A percentile compares a stretch with the other conserved stretches of the same genome.
Evolutionary conservation across 2,888 invertebrate genomes (phyloP).

Genomic region (Ptilodon capucinus): DNA sequence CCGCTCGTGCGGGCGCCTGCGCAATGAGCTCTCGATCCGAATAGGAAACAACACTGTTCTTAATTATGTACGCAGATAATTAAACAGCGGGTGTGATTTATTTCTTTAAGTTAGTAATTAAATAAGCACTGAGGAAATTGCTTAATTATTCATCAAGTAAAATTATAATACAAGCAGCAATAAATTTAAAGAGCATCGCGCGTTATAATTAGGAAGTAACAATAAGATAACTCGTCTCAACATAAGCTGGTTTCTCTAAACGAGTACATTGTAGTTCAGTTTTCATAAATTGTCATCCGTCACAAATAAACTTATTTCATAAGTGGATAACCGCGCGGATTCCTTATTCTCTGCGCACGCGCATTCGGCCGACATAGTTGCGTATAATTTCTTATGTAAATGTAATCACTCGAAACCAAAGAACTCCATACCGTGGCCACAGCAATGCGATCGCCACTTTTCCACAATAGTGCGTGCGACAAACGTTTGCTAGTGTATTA

Average conservation of each 20-base stretch:
- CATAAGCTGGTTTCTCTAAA: no score
- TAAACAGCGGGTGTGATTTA: background rate
- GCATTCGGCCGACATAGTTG: slow-evolving; percentile 17
- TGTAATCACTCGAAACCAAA: slow-evolving; percentile 28
- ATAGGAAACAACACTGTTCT: background rate
- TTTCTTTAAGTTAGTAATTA: background rate
- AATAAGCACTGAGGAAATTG: background rate
- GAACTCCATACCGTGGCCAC: slow-evolving; percentile 5
- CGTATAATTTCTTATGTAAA: slow-evolving; percentile 30
- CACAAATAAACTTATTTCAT: background rate
- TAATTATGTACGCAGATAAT: background rate
- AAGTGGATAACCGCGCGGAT: background rate
- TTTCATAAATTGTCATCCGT: no score
- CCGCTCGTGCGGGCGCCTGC: background rate
- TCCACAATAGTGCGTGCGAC: background rate
- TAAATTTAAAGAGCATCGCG: no score
- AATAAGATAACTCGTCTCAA: no score
- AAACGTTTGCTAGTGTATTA: background rate
- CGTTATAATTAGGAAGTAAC: no score
- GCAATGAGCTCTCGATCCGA: background rate
- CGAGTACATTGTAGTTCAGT: no score
- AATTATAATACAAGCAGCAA: background rate
- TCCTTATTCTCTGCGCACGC: slow-evolving; percentile 1
- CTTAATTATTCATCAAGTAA: background rate
- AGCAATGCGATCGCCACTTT: background rate